These are phyloP conservation scores for Rhinichthys osculus DNA, from an alignment of 2,797 vertebrate species.

Conservation along the genomic window DNA sequence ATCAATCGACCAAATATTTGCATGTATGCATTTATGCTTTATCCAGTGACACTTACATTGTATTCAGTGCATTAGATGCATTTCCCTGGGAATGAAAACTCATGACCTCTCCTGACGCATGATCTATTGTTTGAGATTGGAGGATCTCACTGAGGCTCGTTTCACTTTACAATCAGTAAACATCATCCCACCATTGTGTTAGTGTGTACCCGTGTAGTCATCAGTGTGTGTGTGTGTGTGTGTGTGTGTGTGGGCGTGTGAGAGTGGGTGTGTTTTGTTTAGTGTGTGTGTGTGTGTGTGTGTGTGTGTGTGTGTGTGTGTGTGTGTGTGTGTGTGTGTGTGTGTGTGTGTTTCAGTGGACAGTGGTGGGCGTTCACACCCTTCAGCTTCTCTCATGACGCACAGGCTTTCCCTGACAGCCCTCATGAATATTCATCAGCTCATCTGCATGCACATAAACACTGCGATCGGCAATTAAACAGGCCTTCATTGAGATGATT, in stretches of 20 bases:
- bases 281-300: too few relatives aligned
- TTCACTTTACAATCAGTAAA: not conserved
- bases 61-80: not conserved
- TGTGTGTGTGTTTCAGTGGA: not conserved
- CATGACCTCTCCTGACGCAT: not conserved
- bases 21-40: not conserved
- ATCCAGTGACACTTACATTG: not conserved
- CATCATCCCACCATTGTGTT: not conserved
- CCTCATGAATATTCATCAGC: not conserved
- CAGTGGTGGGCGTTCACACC: not conserved
- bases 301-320: not conserved
- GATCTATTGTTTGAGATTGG: not conserved
- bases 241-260: not conserved
- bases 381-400: conserved; percentile 1
- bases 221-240: not conserved
- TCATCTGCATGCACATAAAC: conserved; percentile 20
- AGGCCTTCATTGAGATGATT: not conserved
- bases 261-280: not conserved
- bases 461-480: conserved; percentile 1
- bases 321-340: not conserved
- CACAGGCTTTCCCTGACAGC: conserved; percentile 21
- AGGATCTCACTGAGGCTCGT: not conserved
- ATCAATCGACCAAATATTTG: not conserved
- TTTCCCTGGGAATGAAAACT: not conserved
- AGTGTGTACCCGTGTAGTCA: not conserved